Base-by-base conservation (phyloP, 2,113 vertebrate genomes). In the Fregata magnificens region DNA sequence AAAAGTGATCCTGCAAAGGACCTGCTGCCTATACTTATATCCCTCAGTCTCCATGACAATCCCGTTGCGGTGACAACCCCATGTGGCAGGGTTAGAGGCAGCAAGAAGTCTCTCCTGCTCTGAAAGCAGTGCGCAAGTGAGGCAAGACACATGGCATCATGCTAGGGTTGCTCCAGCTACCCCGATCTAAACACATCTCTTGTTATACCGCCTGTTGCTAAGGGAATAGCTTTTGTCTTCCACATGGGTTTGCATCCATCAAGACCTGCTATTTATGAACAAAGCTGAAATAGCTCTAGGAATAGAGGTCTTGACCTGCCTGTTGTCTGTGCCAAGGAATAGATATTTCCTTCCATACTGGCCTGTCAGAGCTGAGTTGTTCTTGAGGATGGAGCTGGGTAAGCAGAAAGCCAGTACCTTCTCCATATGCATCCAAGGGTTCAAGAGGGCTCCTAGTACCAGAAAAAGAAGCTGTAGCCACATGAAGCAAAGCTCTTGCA, bases 61-160 rank as follows among this genome's bases (percentile, higher is more conserved):
- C 32, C 29, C 19, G 47, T 11, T 13, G 2, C 1, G 2, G 10
- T 34, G 42, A 76, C 32, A 84, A 2, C 10, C 1, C 28, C 2
- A 0, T 6, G 10, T 40, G n/a, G 12, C 44, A n/a, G 29, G 11
- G 10, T 7, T 47, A 77, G 26, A 67, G n/a, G 13, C 49, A 73
- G 32, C 6, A 82, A 44, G 31, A 92, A 58, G 6, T 7, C 6
- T 86, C 67, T 71, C 26, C 2, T 0, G 5, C 22, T 66, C 45
- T 32, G 45, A 50, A 73, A 88, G 21, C 38, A 45, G 13, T 7
- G 16, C 6, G 28, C 47, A 66, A 24, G 55, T 71, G 18, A 83
- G 42, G 20, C 55, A 92, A 86, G 63, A 32, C 32, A 65, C 28
- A 40, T 0, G 4, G 16, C 22, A 50, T 62, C 15, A 6, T 5